A percentile compares a stretch with the other conserved stretches of the same genome.
phyloP scores from a whole-genome alignment of 2,113 vertebrate species.

The Brachionichthys hirsutus region DNA sequence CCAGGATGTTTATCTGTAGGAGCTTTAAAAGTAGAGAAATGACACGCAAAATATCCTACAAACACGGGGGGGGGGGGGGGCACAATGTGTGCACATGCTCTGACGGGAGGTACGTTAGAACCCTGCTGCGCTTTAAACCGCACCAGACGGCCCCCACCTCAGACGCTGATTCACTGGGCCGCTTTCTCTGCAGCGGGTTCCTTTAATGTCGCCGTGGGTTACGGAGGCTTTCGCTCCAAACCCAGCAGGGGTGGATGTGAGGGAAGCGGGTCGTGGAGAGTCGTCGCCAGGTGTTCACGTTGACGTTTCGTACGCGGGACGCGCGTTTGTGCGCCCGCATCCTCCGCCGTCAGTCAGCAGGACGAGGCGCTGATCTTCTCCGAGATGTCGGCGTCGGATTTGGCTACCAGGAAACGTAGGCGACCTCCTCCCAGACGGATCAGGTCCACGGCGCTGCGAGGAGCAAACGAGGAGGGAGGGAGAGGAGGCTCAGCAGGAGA shows the following conservation, averaged over 20 bases:
- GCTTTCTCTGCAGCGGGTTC: slow-evolving; percentile 17
- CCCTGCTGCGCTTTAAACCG: slow-evolving; percentile 58
- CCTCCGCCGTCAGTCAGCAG: slow-evolving; percentile 66
- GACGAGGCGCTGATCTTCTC: slow-evolving; percentile 89
- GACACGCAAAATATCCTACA: too few relatives aligned
- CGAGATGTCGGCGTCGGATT: slow-evolving; percentile 86
- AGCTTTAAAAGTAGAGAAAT: too few relatives aligned
- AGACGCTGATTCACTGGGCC: slow-evolving; percentile 26
- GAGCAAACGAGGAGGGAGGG: slow-evolving; percentile 16
- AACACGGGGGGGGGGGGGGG: slow-evolving; percentile 9
- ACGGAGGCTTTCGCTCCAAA: slow-evolving; percentile 28
- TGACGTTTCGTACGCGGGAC: slow-evolving; percentile 45
- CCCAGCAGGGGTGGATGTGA: slow-evolving; percentile 15
- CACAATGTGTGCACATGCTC: slow-evolving; percentile 20
- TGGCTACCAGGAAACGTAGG: slow-evolving; percentile 91
- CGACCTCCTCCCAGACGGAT: slow-evolving; percentile 89
- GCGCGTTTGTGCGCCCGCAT: too few relatives aligned
- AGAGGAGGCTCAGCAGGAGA: slow-evolving; percentile 57
- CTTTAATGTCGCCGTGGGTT: slow-evolving; percentile 27
- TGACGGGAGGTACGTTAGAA: slow-evolving; percentile 6
- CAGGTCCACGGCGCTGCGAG: slow-evolving; percentile 88
- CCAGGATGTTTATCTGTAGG: too few relatives aligned
- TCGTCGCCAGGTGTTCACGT: slow-evolving; percentile 40
- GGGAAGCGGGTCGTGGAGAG: slow-evolving; percentile 20
- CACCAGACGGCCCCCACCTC: slow-evolving; percentile 7